Conservation (phyloP, 35 echinoderm and acorn worm genomes). For the Patiria miniata region DNA sequence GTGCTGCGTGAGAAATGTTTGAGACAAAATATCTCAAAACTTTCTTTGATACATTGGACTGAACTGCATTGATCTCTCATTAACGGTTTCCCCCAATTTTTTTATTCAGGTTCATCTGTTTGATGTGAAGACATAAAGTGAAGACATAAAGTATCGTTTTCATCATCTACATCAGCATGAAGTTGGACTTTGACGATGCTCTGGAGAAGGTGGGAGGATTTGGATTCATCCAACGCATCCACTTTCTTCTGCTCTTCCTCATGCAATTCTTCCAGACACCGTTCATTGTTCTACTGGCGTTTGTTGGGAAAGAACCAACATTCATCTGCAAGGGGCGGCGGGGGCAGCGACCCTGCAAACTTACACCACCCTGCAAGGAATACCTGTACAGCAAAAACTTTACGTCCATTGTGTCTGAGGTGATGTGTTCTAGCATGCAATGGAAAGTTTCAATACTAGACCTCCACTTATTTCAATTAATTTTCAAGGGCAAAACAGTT, state of each 20-base stretch:
- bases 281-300: conserved; percentile 8
- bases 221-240: conserved; percentile 27
- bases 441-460: too few relatives aligned
- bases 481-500: too few relatives aligned
- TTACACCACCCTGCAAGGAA: conserved; percentile 30
- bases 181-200: conserved; percentile 44
- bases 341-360: background rate
- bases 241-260: background rate
- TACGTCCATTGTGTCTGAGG: conserved; percentile 48
- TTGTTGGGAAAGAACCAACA: background rate
- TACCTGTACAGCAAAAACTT: conserved; percentile 9
- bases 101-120: too few relatives aligned
- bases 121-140: too few relatives aligned
- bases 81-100: too few relatives aligned
- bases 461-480: too few relatives aligned
- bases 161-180: background rate
- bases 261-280: background rate
- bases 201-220: conserved; percentile 38
- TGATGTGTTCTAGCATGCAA: background rate
- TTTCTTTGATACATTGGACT: too few relatives aligned
- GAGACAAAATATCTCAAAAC: too few relatives aligned
- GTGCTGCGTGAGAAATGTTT: too few relatives aligned
- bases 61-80: too few relatives aligned
- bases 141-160: too few relatives aligned
- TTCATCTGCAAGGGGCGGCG: conserved; percentile 13